Evolutionary conservation across 2,888 invertebrate species (phyloP).

Genomic region (Oscheius sp.): DNA sequence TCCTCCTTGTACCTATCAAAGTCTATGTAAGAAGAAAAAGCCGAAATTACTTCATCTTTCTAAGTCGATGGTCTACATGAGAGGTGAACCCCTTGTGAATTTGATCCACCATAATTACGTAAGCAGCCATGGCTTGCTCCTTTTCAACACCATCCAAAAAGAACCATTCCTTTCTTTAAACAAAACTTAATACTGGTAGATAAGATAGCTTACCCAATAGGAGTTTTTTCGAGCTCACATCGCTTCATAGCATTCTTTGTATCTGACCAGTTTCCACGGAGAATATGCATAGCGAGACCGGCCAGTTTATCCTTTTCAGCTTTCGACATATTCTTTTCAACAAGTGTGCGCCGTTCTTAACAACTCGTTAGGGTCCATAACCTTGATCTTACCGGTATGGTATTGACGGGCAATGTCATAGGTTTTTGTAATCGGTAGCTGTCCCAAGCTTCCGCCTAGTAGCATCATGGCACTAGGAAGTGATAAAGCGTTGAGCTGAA

Average conservation of each 20-base stretch:
- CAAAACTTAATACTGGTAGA: background rate
- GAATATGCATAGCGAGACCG: background rate
- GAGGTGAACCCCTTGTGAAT: conserved; percentile 1
- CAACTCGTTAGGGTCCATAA: background rate
- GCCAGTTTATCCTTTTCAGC: background rate
- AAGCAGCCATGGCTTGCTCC: conserved; percentile 4
- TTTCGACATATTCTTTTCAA: background rate
- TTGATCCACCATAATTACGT: conserved; percentile 10
- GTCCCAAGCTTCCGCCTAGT: background rate
- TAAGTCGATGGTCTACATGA: background rate
- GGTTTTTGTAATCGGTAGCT: background rate
- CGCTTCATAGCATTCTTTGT: background rate
- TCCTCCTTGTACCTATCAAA: background rate
- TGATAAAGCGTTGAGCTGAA: background rate
- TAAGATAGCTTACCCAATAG: background rate
- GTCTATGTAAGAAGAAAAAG: background rate
- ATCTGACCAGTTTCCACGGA: background rate
- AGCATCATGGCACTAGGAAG: background rate
- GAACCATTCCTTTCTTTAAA: background rate
- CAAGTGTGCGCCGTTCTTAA: background rate
- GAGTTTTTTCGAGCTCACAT: background rate
- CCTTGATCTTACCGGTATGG: background rate
- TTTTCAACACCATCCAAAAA: background rate
- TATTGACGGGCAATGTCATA: background rate
- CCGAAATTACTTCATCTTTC: background rate